phyloP scores from a whole-genome alignment of 2,888 invertebrate genomes.

The Folsomia manolachei region DNA sequence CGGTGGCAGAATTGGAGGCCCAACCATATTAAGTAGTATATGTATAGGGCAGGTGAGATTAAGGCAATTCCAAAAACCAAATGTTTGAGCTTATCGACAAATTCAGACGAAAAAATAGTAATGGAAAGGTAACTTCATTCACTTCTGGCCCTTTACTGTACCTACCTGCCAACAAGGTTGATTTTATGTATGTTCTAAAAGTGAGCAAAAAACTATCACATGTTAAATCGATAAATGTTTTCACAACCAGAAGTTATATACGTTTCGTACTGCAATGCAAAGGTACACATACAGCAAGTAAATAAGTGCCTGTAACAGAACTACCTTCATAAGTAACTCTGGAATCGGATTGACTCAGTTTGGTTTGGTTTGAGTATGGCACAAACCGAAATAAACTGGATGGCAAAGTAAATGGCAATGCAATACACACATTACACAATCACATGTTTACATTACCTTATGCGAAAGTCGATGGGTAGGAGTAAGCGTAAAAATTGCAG shows the following conservation, averaged over 20 bases:
- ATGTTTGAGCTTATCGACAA: not conserved
- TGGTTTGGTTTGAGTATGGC: not conserved
- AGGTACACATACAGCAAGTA: too few relatives aligned
- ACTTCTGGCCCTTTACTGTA: too few relatives aligned
- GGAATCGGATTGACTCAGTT: not conserved
- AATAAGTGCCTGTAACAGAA: too few relatives aligned
- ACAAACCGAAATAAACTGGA: not conserved
- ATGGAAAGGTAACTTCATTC: not conserved
- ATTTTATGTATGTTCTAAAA: not conserved
- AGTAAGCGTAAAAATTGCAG: not conserved
- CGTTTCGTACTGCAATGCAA: too few relatives aligned
- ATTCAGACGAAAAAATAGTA: not conserved
- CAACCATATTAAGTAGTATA: too few relatives aligned
- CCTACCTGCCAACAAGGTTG: not conserved
- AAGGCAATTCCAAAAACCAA: not conserved
- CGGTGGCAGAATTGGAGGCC: too few relatives aligned
- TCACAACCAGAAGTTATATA: not conserved
- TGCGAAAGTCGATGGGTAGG: not conserved
- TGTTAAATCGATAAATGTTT: not conserved
- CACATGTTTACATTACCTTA: not conserved
- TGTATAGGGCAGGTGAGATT: too few relatives aligned
- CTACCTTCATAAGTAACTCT: not conserved
- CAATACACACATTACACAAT: not conserved
- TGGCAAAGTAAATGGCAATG: not conserved
- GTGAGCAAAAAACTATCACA: not conserved